Percentiles rank a stretch among this genome's conserved stretches.
These are phyloP conservation scores for Laterallus jamaicensis DNA, from an alignment of 2,113 vertebrate species.

Conservation along the genomic window DNA sequence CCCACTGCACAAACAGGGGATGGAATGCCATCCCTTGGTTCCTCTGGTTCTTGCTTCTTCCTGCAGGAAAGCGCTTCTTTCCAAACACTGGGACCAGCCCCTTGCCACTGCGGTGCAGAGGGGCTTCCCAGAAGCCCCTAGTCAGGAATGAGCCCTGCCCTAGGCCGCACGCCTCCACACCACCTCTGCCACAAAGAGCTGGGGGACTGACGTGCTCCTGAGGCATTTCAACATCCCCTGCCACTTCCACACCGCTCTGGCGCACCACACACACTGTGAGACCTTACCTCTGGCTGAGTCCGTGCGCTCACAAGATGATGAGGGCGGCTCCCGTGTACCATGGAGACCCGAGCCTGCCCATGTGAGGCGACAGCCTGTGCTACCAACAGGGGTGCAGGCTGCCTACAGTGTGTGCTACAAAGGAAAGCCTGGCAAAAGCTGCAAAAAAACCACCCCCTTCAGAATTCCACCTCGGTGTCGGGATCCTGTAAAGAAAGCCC, in stretches of 20 bases:
- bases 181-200: neutral
- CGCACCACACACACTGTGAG: fast-evolving
- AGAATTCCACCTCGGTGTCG: neutral
- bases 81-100: fast-evolving
- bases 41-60: neutral
- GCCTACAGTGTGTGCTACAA: neutral
- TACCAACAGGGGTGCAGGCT: fast-evolving
- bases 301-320: fast-evolving
- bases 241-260: fast-evolving
- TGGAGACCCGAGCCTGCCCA: fast-evolving
- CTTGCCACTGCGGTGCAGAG: fast-evolving
- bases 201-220: fast-evolving
- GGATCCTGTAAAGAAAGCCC: neutral
- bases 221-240: fast-evolving
- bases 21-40: neutral
- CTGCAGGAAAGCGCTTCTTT: neutral
- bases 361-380: fast-evolving
- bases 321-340: neutral
- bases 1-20: fast-evolving
- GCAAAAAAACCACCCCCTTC: neutral
- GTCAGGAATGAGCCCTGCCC: neutral
- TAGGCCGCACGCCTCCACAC: fast-evolving
- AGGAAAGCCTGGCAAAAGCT: neutral
- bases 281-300: neutral
- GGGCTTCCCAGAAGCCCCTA: neutral